Evolutionary conservation across 2,888 invertebrate species (phyloP), one percentile per base, ranked within the genome.

Genomic region (Watsonalla binaria): DNA sequence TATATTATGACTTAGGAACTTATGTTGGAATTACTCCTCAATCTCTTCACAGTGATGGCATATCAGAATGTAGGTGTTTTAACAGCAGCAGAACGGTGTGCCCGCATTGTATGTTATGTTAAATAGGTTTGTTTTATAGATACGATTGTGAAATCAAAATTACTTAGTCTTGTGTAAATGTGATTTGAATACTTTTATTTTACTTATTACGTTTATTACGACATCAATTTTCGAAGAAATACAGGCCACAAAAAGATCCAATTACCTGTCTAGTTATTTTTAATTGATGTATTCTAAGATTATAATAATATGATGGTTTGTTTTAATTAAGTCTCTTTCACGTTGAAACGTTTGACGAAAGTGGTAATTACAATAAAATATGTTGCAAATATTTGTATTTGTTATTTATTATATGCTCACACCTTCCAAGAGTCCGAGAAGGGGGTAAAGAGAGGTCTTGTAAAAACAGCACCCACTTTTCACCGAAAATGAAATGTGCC

Each of bases 291-390:
- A 76, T 74, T 73, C 70, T 49, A 39, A 49, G 49, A 37, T 49
- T 14, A 37, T 39, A 35, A 34, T 13, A 64, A 66, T 71, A 72
- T 74, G 69, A 11, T 8, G 42, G 76, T 76, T 84, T 80, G 76
- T 81, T 80, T 78, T 77, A 76, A 76, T 80, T 78, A 76, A 76
- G 76, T 76, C 67, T 68, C 66, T 64, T 76, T 74, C 62, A 62
- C 70, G 54, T 72, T 70, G 62, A 70, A 74, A 72, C 68, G 75
- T 81, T 82, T 82, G 76, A 81, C 73, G 68, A 81, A 76, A 79
- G 78, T 84, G 75, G 81, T 84, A 80, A 82, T 76, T 75, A 76
- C 75, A 86, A 84, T 82, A 81, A 84, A 84, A 78, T 68, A 82
- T 79, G 82, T 84, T 85, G 78, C 76, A 83, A 74, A 73, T 75